Conservation (phyloP, 2,113 vertebrate genomes). For the Hylia prasina region DNA sequence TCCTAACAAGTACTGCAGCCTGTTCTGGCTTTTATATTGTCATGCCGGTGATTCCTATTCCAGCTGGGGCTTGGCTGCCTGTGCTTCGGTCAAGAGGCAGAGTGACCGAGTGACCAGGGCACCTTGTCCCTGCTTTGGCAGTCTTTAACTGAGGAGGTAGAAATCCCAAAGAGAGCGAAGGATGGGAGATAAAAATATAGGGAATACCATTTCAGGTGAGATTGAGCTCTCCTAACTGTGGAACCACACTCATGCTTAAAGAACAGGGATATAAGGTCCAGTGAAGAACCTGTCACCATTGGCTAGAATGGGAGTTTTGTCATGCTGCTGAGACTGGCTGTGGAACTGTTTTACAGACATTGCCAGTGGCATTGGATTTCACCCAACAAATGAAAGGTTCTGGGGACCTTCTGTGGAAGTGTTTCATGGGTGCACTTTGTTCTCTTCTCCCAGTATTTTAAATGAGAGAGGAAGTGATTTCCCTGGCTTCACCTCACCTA, state of each 20-base stretch:
- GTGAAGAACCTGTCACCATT: not conserved
- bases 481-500: not conserved
- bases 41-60: fast-evolving
- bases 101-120: not conserved
- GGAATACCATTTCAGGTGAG: not conserved
- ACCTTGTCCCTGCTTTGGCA: not conserved
- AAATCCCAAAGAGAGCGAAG: not conserved
- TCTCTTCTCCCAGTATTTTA: not conserved
- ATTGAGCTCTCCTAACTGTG: not conserved
- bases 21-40: not conserved
- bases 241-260: not conserved
- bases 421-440: not conserved
- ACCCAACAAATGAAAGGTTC: not conserved
- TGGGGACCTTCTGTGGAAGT: not conserved
- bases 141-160: not conserved
- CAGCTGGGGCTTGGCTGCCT: not conserved
- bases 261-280: not conserved
- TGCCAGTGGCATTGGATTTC: not conserved
- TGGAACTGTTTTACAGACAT: not conserved
- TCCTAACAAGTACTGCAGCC: not conserved
- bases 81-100: not conserved
- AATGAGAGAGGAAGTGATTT: not conserved
- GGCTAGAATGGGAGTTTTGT: not conserved
- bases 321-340: not conserved
- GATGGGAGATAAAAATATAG: not conserved